phyloP scores from a whole-genome alignment of 2,888 invertebrate species.

The Flabesymbios commensalis region DNA sequence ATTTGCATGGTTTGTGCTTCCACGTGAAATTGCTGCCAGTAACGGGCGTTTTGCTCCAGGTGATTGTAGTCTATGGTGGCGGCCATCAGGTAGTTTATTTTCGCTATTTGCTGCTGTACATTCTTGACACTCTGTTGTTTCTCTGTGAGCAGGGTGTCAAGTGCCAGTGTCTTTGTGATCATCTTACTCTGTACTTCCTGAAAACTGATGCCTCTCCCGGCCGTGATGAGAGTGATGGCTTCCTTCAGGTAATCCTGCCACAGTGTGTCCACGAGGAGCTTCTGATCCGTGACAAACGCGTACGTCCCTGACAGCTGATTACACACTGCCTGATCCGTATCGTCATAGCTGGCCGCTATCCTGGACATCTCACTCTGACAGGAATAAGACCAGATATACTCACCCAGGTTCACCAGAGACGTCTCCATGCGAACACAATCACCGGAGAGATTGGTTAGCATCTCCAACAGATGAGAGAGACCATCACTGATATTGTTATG shows the following conservation, averaged over 20 bases:
- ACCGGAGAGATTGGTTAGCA: too few relatives aligned
- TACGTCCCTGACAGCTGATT: not conserved
- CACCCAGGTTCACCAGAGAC: not conserved
- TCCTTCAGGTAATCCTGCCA: not conserved
- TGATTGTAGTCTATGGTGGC: not conserved
- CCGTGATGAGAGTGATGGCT: not conserved
- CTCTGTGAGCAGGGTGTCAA: conserved; percentile 7
- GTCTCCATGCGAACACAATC: too few relatives aligned
- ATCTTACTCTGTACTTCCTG: not conserved
- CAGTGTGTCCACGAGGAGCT: not conserved
- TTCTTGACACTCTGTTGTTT: not conserved
- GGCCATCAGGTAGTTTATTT: not conserved
- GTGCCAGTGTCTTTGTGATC: not conserved
- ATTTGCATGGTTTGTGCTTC: not conserved
- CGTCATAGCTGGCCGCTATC: not conserved
- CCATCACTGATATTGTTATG: too few relatives aligned
- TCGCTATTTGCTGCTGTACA: conserved; percentile 5
- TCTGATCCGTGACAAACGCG: not conserved
- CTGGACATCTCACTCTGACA: conserved; percentile 7
- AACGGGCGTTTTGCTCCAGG: not conserved
- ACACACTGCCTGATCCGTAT: not conserved
- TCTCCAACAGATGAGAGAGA: too few relatives aligned
- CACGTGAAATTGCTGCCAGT: conserved; percentile 8
- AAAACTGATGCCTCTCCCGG: not conserved
- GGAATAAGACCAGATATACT: not conserved